Conservation (phyloP, 2,113 vertebrate species). For the Gulo gulo region DNA sequence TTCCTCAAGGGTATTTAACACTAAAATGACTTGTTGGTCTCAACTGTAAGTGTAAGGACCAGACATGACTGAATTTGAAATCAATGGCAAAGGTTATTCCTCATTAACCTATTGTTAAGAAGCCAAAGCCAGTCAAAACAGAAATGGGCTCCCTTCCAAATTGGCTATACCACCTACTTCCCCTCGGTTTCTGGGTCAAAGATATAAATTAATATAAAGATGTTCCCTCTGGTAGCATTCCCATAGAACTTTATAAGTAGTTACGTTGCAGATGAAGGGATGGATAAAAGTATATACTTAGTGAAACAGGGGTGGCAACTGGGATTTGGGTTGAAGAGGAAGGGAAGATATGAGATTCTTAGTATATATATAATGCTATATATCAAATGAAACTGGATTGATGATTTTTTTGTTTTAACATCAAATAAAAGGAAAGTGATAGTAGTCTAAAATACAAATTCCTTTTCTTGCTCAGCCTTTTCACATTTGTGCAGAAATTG, state of each 20-base stretch:
- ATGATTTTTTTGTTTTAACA: conserved; percentile 56
- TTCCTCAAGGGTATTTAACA: conserved; percentile 50
- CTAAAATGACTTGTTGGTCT: conserved; percentile 47
- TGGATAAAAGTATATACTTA: background rate
- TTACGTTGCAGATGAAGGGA: background rate
- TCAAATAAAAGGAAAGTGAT: conserved; percentile 36
- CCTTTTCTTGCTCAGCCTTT: background rate
- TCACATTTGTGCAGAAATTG: background rate
- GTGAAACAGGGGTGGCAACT: background rate
- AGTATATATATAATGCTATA: background rate
- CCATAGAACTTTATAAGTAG: background rate
- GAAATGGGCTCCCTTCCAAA: conserved; percentile 2
- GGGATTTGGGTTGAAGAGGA: background rate
- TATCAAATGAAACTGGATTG: conserved; percentile 50
- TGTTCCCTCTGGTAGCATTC: background rate
- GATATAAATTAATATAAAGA: background rate
- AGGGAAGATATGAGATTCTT: background rate
- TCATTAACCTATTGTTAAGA: conserved; percentile 58
- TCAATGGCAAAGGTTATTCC: conserved; percentile 56
- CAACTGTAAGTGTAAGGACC: conserved; percentile 51
- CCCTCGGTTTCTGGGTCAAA: background rate
- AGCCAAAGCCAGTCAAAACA: conserved; percentile 7
- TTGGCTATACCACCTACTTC: background rate
- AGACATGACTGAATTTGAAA: conserved; percentile 50
- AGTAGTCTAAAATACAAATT: background rate